Evolutionary conservation across 2,113 vertebrate species (phyloP).

Genomic region (Paramisgurnus dabryanus): DNA sequence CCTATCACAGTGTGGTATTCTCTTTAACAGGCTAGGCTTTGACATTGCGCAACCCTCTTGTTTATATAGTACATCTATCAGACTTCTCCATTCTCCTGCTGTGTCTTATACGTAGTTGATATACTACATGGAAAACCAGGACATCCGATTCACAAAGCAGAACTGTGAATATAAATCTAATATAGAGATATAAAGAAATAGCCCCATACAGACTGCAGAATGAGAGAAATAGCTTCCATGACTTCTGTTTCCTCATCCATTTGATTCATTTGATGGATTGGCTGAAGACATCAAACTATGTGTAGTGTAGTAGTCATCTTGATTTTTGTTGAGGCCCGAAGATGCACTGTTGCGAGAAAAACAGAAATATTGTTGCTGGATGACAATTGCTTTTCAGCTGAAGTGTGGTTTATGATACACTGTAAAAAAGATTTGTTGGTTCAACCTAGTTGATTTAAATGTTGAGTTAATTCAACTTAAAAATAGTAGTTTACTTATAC

Average conservation of each 20-base stretch:
- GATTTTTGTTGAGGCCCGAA: slow-evolving; percentile 16
- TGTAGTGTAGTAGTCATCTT: background rate
- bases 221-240: slow-evolving; percentile 64
- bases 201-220: slow-evolving; percentile 64
- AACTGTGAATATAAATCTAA: slow-evolving; percentile 52
- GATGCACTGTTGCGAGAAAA: background rate
- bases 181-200: slow-evolving; percentile 54
- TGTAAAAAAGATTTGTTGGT: no score
- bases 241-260: slow-evolving; percentile 48
- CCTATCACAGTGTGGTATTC: slow-evolving; percentile 58
- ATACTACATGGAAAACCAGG: slow-evolving; percentile 44
- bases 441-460: no score
- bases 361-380: slow-evolving; percentile 56
- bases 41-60: slow-evolving; percentile 10
- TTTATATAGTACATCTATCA: slow-evolving; percentile 59
- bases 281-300: slow-evolving; percentile 46
- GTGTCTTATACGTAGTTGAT: slow-evolving; percentile 48
- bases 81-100: slow-evolving; percentile 38
- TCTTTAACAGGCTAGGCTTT: slow-evolving; percentile 19
- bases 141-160: slow-evolving; percentile 51
- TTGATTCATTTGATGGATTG: slow-evolving; percentile 64
- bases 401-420: no score
- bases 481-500: no score
- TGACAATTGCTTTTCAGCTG: no score
- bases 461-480: no score